These are phyloP conservation scores for Tamandua tetradactyla DNA, from an alignment of 2,797 vertebrate species.

Conservation along the genomic window DNA sequence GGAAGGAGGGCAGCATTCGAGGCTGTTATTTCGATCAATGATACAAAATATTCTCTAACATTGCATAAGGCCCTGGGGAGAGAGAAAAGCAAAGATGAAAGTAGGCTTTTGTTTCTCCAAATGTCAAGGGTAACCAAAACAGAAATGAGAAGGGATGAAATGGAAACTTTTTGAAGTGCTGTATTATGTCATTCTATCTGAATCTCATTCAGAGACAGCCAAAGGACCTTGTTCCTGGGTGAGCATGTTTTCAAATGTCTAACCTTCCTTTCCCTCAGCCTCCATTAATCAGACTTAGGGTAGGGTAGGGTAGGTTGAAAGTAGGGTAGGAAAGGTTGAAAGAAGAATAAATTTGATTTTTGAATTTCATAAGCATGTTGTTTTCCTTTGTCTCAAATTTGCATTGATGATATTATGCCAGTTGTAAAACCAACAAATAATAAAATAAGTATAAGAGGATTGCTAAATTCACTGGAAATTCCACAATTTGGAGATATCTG, in stretches of 20 bases:
- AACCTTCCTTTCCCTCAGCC: not conserved
- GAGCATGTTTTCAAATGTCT: not conserved
- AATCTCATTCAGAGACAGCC: conserved; percentile 27
- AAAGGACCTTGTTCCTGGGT: not conserved
- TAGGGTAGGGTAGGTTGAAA: not conserved
- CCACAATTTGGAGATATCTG: not conserved
- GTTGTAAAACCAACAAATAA: not conserved
- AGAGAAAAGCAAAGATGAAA: conserved; percentile 25
- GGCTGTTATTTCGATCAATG: not conserved
- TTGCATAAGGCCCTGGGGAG: not conserved
- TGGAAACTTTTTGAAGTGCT: conserved; percentile 41
- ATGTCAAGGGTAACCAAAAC: conserved; percentile 72
- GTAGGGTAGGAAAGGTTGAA: not conserved
- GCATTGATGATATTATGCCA: not conserved
- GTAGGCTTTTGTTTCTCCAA: conserved; percentile 68
- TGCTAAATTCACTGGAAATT: not conserved
- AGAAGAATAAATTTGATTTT: not conserved
- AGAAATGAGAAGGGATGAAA: conserved; percentile 46
- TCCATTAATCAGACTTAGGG: too few species aligned
- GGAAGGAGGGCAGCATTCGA: not conserved
- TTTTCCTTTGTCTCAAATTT: conserved; percentile 44
- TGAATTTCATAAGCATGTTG: conserved; percentile 18
- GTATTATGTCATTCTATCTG: conserved; percentile 4
- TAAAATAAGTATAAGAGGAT: not conserved
- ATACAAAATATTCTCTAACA: not conserved